Evolutionary conservation across 2,797 vertebrate genomes (phyloP), one percentile per base, ranked within the genome.

Genomic region (Coregonus ussuriensis): DNA sequence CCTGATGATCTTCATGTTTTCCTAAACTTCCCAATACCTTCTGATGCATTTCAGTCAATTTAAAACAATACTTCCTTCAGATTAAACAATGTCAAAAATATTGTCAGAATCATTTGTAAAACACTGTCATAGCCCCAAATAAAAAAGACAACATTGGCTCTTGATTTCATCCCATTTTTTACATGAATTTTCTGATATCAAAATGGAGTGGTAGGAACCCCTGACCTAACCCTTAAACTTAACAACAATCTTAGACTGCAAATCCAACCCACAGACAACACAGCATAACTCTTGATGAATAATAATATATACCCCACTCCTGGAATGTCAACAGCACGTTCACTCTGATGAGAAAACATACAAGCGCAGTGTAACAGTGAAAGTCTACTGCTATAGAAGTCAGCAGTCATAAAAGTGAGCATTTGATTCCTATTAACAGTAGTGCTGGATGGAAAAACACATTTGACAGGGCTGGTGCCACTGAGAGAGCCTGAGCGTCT

Each of bases 361-460:
- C 11, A 3, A 47, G 41, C 9, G 9, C 9, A 47, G 9, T 13
- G 41, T 2, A 47, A 47, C 9, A 11, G 11, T 63, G 21, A 25
- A 63, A 25, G 25, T 25, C 59, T 63, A 25, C n/a, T 63, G 21
- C 59, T 63, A 9, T 63, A 29, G n/a, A 63, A 63, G 59, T 62
- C 56, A 62, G 56, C 25, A 74, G 72, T 74, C 63, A 85, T 77
- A 68, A 86, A 74, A 47, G 6, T 65, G 37, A 72, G 53, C 84
- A 75, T 82, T 87, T 67, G 76, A 87, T 72, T 67, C 56, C 76
- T 78, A 85, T 89, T 77, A 88, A 81, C 69, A 76, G 74, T 16
- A 67, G 80, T 35, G 79, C 68, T 33, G 74, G 75, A 82, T 77
- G 83, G 81, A 82, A 86, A 85, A 78, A 75, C 77, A 72, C 74